phyloP scores from a whole-genome alignment of 2,113 vertebrate species.

The Ariopsis seemanni region DNA sequence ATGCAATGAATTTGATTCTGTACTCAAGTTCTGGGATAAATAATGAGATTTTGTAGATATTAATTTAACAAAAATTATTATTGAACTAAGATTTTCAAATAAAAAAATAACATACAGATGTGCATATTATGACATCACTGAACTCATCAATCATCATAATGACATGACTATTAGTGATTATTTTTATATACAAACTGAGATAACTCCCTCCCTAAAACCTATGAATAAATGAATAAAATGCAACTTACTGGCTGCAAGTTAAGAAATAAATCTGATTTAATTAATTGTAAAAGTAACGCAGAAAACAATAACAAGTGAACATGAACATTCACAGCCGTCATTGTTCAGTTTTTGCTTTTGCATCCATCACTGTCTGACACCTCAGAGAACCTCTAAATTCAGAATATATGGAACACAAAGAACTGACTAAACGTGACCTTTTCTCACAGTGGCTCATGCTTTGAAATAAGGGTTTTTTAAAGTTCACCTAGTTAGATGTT shows the following conservation, averaged over 20 bases:
- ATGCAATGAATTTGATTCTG: neutral
- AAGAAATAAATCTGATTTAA: neutral
- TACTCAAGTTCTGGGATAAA: neutral
- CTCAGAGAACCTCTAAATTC: too few relatives aligned
- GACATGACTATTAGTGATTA: neutral
- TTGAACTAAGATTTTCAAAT: neutral
- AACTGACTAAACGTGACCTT: neutral
- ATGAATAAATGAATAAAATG: neutral
- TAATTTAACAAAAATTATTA: neutral
- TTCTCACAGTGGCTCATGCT: neutral
- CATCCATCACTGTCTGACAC: neutral
- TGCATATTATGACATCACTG: neutral
- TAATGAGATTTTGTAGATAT: neutral
- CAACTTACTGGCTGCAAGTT: neutral
- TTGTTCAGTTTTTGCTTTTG: neutral
- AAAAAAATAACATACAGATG: too few relatives aligned
- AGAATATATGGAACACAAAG: neutral
- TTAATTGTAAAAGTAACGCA: neutral
- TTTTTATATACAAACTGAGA: neutral
- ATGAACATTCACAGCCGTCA: neutral
- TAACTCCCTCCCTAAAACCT: neutral
- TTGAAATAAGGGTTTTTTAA: neutral
- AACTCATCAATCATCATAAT: neutral
- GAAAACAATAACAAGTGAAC: too few relatives aligned
- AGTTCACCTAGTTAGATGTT: constrained; percentile 12